phyloP scores from a whole-genome alignment of 2,113 vertebrate species.

The Halichoeres trimaculatus region DNA sequence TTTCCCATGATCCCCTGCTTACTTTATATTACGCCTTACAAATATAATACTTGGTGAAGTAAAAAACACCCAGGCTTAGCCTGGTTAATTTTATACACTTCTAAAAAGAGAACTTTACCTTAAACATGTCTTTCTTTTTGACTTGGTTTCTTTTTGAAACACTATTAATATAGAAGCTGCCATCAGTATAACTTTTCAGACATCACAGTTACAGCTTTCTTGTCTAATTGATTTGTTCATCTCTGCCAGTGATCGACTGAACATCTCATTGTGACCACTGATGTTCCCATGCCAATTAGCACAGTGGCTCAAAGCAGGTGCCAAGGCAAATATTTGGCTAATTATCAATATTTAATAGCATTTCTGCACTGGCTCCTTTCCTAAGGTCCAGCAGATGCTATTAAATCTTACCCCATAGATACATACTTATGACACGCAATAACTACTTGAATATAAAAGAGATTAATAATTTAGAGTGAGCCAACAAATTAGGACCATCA shows the following conservation, averaged over 20 bases:
- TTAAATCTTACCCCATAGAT: slow-evolving; percentile 99
- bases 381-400: slow-evolving; percentile 98
- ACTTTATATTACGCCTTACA: no score
- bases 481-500: slow-evolving; percentile 99
- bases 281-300: slow-evolving; percentile 87
- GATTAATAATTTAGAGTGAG: slow-evolving; percentile 99
- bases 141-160: not conserved
- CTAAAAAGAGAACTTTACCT: not conserved
- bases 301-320: slow-evolving; percentile 89
- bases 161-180: not conserved
- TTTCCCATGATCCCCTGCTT: no score
- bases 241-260: slow-evolving; percentile 39
- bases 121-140: no score
- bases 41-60: no score
- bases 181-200: not conserved
- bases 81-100: not conserved
- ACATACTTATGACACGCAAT: slow-evolving; percentile 99
- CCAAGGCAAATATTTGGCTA: slow-evolving; percentile 99
- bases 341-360: slow-evolving; percentile 99
- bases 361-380: slow-evolving; percentile 92
- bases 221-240: slow-evolving; percentile 62
- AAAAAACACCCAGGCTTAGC: no score
- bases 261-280: slow-evolving; percentile 62
- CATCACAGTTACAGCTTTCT: slow-evolving; percentile 12
- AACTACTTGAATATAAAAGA: slow-evolving; percentile 99